Evolutionary conservation across 2,797 vertebrate genomes (phyloP).

Genomic region (Geotrypetes seraphini): DNA sequence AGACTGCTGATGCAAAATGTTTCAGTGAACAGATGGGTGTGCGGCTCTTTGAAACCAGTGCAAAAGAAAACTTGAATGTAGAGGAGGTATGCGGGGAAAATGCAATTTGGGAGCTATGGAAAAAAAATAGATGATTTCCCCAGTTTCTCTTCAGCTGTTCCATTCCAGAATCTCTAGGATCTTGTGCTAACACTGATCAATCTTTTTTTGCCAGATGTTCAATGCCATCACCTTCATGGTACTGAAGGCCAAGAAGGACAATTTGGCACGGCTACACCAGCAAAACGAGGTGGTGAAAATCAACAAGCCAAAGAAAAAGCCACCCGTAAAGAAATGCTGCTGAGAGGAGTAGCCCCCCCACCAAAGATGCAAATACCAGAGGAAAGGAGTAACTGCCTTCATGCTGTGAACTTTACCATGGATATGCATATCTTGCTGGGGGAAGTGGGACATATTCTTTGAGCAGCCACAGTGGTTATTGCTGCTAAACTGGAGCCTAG

Average conservation of each 20-base stretch:
- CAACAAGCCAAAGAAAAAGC: constrained; percentile 44
- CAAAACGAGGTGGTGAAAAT: constrained; percentile 69
- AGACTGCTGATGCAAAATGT: constrained; percentile 54
- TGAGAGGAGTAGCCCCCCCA: constrained; percentile 4
- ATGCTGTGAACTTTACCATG: too few relatives aligned
- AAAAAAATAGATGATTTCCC: neutral
- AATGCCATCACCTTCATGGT: constrained; percentile 73
- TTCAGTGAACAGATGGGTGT: constrained; percentile 69
- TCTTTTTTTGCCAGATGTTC: constrained; percentile 60
- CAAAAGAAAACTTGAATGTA: constrained; percentile 76
- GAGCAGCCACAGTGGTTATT: too few relatives aligned
- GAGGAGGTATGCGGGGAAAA: constrained; percentile 57
- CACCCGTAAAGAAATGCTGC: constrained; percentile 37
- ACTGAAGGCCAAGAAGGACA: constrained; percentile 66
- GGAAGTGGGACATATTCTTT: too few relatives aligned
- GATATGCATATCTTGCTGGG: too few relatives aligned
- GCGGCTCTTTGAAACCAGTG: constrained; percentile 69
- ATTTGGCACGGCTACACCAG: constrained; percentile 56
- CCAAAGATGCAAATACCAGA: too few relatives aligned
- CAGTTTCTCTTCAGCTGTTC: too few relatives aligned
- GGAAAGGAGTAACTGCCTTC: too few relatives aligned
- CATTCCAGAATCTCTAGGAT: too few relatives aligned
- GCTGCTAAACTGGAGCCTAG: too few relatives aligned
- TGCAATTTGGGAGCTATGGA: too few relatives aligned
- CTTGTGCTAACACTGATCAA: neutral